Evolutionary conservation across 2,797 vertebrate genomes (phyloP).

Genomic region (Oreochromis mossambicus): DNA sequence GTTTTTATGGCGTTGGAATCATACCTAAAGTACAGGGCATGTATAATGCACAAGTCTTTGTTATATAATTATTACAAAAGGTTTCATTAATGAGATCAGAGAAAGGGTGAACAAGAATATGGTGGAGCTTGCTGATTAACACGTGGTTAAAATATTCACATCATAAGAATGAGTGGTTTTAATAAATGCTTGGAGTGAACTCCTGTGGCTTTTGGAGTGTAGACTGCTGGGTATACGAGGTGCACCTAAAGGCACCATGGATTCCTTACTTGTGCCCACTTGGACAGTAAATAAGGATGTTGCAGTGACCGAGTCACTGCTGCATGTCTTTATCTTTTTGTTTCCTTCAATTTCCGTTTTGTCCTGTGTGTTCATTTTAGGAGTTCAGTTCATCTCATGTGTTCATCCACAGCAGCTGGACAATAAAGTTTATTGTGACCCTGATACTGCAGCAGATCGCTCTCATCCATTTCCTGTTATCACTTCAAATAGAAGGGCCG

Average conservation of each 20-base stretch:
- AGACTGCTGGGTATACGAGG: not conserved
- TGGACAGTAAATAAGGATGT: not conserved
- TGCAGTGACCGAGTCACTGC: not conserved
- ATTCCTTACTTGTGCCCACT: not conserved
- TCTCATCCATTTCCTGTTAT: not conserved
- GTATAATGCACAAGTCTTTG: not conserved
- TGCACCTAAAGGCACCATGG: not conserved
- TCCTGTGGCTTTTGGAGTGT: accelerated
- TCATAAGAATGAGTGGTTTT: not conserved
- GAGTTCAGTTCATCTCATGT: accelerated
- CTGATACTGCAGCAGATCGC: not conserved
- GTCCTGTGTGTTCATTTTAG: not conserved
- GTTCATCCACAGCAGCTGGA: not conserved
- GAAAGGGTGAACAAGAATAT: not conserved
- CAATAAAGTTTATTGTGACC: not conserved
- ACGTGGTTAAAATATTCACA: not conserved
- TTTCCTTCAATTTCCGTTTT: not conserved
- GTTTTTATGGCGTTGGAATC: not conserved
- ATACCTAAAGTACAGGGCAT: not conserved
- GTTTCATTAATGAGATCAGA: not conserved
- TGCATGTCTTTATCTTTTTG: not conserved
- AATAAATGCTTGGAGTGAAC: not conserved
- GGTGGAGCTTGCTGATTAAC: not conserved
- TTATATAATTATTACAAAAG: not conserved
- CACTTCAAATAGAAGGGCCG: not conserved